Percentiles rank a stretch among this genome's conserved stretches.
Evolutionary conservation across 2,797 vertebrate genomes (phyloP).

Genomic region (Parauchenoglanis ngamensis): DNA sequence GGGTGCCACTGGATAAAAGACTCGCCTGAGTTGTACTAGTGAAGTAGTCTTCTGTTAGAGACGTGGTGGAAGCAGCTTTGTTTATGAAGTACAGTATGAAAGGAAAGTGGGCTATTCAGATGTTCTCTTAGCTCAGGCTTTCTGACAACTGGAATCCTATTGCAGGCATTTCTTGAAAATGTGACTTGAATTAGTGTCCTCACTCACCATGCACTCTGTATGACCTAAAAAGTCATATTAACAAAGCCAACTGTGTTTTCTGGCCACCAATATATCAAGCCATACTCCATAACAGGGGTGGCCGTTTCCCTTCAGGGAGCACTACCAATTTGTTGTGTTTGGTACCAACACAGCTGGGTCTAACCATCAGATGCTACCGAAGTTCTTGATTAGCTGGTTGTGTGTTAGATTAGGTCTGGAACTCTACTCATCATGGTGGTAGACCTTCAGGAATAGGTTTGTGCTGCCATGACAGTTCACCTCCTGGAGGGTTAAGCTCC

Average conservation of each 20-base stretch:
- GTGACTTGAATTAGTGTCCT: neutral
- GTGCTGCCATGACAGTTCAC: neutral
- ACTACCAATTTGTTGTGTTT: slow-evolving; percentile 3
- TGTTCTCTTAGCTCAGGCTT: neutral
- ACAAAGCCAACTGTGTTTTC: slow-evolving; percentile 5
- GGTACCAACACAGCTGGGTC: neutral
- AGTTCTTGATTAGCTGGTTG: slow-evolving; percentile 14
- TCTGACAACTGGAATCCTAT: neutral
- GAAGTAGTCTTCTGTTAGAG: neutral
- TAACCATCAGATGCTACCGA: slow-evolving; percentile 7
- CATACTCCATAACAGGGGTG: neutral
- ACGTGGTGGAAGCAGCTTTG: neutral
- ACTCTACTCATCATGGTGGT: neutral
- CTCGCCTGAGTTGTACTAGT: neutral
- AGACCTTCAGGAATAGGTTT: slow-evolving; percentile 1
- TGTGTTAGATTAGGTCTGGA: slow-evolving; percentile 7
- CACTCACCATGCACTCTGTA: neutral
- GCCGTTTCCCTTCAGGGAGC: slow-evolving; percentile 12
- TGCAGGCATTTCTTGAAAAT: neutral
- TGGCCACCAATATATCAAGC: neutral
- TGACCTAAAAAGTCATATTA: slow-evolving; percentile 14
- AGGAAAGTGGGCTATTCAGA: neutral
- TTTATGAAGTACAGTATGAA: neutral
- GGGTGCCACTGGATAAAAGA: slow-evolving; percentile 25
- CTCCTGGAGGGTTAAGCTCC: neutral